Conservation (phyloP, 2,113 vertebrate species). For the Hylia prasina region DNA sequence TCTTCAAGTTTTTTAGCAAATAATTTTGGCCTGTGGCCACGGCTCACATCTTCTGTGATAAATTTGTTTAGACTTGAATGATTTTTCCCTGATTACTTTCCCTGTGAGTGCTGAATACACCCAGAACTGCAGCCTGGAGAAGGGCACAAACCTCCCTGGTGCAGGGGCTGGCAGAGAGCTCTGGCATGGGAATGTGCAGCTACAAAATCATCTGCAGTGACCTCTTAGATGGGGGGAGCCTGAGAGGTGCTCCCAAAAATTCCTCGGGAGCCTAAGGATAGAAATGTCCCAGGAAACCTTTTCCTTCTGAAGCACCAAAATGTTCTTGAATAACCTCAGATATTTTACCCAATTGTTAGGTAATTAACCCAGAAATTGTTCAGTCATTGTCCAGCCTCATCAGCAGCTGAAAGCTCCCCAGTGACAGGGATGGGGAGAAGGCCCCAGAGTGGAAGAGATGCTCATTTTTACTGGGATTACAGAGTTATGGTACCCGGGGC, state of each 20-base stretch:
- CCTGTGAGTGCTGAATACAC: not conserved
- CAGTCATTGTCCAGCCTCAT: not conserved
- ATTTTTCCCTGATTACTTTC: not conserved
- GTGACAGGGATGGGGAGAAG: not conserved
- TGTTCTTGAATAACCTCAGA: not conserved
- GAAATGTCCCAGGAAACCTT: not conserved
- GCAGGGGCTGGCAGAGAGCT: not conserved
- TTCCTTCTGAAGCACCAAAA: not conserved
- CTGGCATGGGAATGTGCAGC: not conserved
- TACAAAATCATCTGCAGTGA: not conserved
- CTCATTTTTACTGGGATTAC: not conserved
- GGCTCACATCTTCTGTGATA: not conserved
- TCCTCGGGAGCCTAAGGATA: rapidly evolving
- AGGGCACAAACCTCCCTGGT: not conserved
- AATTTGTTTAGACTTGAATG: not conserved
- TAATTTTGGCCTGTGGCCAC: not conserved
- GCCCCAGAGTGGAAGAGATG: not conserved
- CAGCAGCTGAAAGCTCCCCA: not conserved
- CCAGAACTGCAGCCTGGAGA: not conserved
- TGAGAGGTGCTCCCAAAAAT: not conserved
- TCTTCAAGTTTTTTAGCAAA: not conserved
- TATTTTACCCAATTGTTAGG: not conserved
- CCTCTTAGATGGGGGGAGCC: not conserved
- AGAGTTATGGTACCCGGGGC: rapidly evolving
- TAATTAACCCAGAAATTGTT: not conserved